phyloP scores from a whole-genome alignment of 2,888 invertebrate species.

The Clusia tigrina region DNA sequence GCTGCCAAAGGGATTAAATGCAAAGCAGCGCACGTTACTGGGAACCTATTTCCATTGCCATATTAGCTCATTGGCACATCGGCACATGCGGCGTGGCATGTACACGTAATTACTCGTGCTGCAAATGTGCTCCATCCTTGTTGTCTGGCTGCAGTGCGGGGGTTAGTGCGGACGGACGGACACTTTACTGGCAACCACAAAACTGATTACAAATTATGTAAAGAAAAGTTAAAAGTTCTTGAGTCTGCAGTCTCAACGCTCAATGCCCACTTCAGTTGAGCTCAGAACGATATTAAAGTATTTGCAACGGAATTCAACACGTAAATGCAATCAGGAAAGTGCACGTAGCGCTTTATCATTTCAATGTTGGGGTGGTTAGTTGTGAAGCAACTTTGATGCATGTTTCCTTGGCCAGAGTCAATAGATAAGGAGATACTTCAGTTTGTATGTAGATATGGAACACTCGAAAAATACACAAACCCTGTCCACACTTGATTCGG shows the following conservation, averaged over 20 bases:
- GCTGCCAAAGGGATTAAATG: conserved; percentile 12
- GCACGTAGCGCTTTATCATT: conserved; percentile 5
- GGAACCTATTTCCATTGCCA: neutral
- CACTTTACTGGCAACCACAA: neutral
- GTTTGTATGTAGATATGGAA: too few relatives aligned
- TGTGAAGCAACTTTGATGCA: too few relatives aligned
- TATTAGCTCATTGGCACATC: neutral
- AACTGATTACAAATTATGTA: conserved; percentile 1
- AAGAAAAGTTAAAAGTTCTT: neutral
- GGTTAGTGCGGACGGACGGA: neutral
- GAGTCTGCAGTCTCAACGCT: too few relatives aligned
- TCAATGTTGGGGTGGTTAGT: neutral
- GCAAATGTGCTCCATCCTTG: too few relatives aligned
- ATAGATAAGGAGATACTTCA: too few relatives aligned
- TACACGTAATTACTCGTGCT: too few relatives aligned
- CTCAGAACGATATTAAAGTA: neutral
- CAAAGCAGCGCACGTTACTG: conserved; percentile 4
- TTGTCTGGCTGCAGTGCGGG: neutral
- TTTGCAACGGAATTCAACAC: neutral
- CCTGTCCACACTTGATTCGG: too few relatives aligned
- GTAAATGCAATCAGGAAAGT: neutral
- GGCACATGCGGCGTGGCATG: neutral
- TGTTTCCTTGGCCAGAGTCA: too few relatives aligned
- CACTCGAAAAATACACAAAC: too few relatives aligned
- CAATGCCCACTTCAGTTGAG: neutral